Percentiles rank a stretch among this genome's conserved stretches.
Evolutionary conservation across 2,888 invertebrate species (phyloP).

Genomic region (Eristalinus aeneus): DNA sequence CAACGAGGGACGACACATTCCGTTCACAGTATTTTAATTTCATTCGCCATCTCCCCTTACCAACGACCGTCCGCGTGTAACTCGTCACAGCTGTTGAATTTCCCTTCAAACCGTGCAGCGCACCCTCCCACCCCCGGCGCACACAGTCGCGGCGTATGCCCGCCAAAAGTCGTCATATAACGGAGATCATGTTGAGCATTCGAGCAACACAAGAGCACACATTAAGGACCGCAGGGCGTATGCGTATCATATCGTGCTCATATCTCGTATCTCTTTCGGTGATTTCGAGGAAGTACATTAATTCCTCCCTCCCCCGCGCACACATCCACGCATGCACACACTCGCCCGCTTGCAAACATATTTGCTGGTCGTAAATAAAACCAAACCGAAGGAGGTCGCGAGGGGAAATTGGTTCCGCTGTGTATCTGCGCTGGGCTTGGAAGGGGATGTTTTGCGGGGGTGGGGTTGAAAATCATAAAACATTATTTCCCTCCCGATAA

Average conservation of each 20-base stretch:
- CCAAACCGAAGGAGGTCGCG: conserved; percentile 18
- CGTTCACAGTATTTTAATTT: conserved; percentile 66
- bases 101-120: conserved; percentile 29
- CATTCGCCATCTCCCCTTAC: conserved; percentile 24
- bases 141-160: background rate
- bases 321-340: conserved; percentile 43
- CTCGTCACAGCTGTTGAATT: conserved; percentile 64
- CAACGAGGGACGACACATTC: conserved; percentile 48
- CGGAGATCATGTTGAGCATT: conserved; percentile 57
- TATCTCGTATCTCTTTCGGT: conserved; percentile 42
- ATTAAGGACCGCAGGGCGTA: conserved; percentile 59
- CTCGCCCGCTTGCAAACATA: conserved; percentile 27
- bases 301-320: no score
- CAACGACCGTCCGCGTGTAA: background rate
- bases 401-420: conserved; percentile 30
- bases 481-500: conserved; percentile 54
- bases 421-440: background rate
- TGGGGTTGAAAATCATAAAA: conserved; percentile 50
- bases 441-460: background rate
- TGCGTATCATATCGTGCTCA: conserved; percentile 34
- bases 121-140: background rate
- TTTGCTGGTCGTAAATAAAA: conserved; percentile 52
- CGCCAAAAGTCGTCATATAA: conserved; percentile 57
- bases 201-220: conserved; percentile 20
- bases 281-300: conserved; percentile 59